Evolutionary conservation across 92 coral and sea anemone species (phyloP), one percentile per base, ranked within the genome.

Genomic region (Zoanthus solanderi): DNA sequence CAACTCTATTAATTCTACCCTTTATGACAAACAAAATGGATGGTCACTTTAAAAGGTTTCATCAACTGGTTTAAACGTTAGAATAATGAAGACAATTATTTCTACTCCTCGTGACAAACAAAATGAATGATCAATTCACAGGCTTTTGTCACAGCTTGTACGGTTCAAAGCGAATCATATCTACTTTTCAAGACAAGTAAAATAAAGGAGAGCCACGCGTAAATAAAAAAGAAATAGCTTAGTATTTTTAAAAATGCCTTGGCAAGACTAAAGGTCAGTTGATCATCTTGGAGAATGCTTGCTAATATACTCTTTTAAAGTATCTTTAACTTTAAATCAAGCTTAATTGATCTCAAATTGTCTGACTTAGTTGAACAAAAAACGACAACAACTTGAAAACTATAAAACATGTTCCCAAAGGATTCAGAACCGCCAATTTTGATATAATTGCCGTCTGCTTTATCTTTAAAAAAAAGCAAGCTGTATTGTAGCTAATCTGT

Each of bases 331-430:
- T 60, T 60, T 60, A 18, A 60, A 5, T 15, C 17, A 60, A 60
- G 14, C n/a, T 60, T 60, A 60, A 60, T 60, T 60, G 66, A 14
- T 60, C 66, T 60, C 66, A 60, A 60, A 60, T 17, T 11, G 66
- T 5, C 66, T 60, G 66, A 4, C 66, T 60, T 60, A 60, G 17
- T 60, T 60, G 2, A 60, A 60, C 66, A 63, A 63, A 63, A 63
- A 58, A 58, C 66, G 66, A 58, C 17, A 58, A n/a, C 69, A 63
- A 63, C 66, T 60, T 60, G 17, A 60, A 60, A 60, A 60, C 66
- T 60, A 60, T 60, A 60, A 13, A 60, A 15, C 17, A 60, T 14
- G 0, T 1, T 17, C 66, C 66, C 17, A 17, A 60, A 60, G 66
- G 66, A 60, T 60, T 60, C 66, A 60, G 66, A 17, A 15, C 66